Evolutionary conservation across 2,797 vertebrate genomes (phyloP).

Genomic region (Scomberomorus guttatus): DNA sequence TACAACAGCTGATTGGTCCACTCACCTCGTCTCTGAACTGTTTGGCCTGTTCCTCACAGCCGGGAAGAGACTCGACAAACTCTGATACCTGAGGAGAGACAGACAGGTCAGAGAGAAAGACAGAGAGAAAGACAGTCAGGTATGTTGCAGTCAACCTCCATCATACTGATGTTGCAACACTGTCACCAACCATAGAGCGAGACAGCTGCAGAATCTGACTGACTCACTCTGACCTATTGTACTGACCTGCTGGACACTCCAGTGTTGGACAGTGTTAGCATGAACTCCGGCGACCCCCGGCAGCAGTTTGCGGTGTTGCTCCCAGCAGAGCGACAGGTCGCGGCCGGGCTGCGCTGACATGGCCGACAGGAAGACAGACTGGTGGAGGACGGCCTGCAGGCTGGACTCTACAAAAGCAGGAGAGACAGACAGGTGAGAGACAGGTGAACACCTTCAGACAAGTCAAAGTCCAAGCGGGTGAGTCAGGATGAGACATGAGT

Average conservation of each 20-base stretch:
- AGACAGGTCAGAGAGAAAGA: background rate
- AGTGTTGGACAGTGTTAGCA: conserved; percentile 71
- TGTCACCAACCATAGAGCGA: background rate
- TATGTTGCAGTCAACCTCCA: background rate
- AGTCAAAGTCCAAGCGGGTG: no score
- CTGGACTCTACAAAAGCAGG: conserved; percentile 50
- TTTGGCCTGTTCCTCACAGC: conserved; percentile 91
- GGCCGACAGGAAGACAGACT: conserved; percentile 82
- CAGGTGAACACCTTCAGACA: no score
- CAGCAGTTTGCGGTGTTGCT: conserved; percentile 84
- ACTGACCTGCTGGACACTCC: conserved; percentile 85
- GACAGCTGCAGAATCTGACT: background rate
- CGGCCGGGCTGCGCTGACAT: conserved; percentile 81
- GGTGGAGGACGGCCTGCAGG: conserved; percentile 76
- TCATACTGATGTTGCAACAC: no score
- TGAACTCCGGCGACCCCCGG: conserved; percentile 77
- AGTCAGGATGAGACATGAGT: no score
- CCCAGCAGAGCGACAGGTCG: conserved; percentile 82
- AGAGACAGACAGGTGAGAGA: background rate
- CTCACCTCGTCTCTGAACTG: conserved; percentile 94
- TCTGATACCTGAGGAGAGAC: conserved; percentile 86
- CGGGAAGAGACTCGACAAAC: conserved; percentile 92
- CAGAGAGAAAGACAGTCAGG: background rate
- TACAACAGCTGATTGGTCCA: background rate
- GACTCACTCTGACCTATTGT: background rate